A percentile compares a stretch with the other conserved stretches of the same genome.
Conservation (phyloP, 2,113 vertebrate genomes). For the Strix aluco region DNA sequence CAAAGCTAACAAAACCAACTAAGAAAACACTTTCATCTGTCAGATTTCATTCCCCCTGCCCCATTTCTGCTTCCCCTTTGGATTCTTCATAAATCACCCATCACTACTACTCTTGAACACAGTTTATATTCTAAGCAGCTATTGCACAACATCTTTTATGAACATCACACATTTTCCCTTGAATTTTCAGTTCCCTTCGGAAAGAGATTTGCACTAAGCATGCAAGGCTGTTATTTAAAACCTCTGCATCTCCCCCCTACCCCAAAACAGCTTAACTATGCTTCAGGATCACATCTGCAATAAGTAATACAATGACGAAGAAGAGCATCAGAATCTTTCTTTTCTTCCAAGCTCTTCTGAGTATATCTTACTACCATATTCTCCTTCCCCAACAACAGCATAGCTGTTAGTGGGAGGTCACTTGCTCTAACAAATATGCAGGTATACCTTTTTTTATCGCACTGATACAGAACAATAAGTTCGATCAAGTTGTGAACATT, state of each 20-base stretch:
- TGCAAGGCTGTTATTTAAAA: background rate
- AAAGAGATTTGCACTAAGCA: background rate
- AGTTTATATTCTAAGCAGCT: background rate
- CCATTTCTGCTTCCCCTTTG: background rate
- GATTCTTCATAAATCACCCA: background rate
- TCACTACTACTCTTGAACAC: background rate
- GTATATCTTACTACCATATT: background rate
- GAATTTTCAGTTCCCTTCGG: constrained; percentile 11
- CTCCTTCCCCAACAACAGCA: background rate
- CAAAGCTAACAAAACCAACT: background rate
- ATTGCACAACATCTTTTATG: constrained; percentile 34
- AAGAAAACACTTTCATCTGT: background rate
- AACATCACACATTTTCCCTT: background rate
- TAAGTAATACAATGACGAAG: background rate
- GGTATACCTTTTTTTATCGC: background rate
- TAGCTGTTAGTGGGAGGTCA: background rate
- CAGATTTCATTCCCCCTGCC: background rate
- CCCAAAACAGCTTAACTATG: no score
- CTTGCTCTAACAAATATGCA: background rate
- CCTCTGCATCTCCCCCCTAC: background rate
- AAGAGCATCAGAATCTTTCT: background rate
- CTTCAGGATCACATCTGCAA: background rate
- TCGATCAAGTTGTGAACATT: background rate
- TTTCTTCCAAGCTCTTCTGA: background rate
- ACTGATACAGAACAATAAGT: background rate